phyloP scores from a whole-genome alignment of 2,888 invertebrate species.

The Sarcophaga variegata region DNA sequence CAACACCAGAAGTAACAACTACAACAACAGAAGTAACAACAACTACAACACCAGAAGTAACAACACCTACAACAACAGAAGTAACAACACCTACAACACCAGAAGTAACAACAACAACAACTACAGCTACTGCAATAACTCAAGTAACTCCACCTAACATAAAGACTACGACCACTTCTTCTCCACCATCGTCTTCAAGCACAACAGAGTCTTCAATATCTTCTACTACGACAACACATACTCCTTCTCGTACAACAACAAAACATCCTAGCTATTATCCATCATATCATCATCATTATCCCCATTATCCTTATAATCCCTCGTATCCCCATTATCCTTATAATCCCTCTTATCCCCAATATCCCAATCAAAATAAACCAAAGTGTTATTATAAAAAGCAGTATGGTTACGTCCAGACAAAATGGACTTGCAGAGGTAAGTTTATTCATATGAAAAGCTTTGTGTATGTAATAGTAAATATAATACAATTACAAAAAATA shows the following conservation, averaged over 20 bases:
- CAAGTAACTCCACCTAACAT: conserved; percentile 29
- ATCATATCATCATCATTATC: conserved; percentile 49
- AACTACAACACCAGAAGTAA: conserved; percentile 39
- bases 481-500: too few relatives aligned
- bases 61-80: conserved; percentile 70
- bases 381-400: conserved; percentile 74
- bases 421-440: conserved; percentile 72
- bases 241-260: conserved; percentile 35
- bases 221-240: conserved; percentile 34
- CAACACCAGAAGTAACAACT: conserved; percentile 58
- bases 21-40: conserved; percentile 43
- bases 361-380: not conserved
- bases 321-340: conserved; percentile 43
- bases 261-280: conserved; percentile 31
- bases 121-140: conserved; percentile 55
- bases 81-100: conserved; percentile 38
- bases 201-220: conserved; percentile 17
- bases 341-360: conserved; percentile 52
- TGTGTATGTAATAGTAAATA: not conserved
- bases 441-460: conserved; percentile 15
- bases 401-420: conserved; percentile 59
- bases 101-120: conserved; percentile 9
- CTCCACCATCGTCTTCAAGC: not conserved
- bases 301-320: conserved; percentile 27
- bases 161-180: not conserved